These are phyloP conservation scores for Henicopernis longicauda DNA, from an alignment of 2,113 vertebrate genomes.

Conservation along the genomic window DNA sequence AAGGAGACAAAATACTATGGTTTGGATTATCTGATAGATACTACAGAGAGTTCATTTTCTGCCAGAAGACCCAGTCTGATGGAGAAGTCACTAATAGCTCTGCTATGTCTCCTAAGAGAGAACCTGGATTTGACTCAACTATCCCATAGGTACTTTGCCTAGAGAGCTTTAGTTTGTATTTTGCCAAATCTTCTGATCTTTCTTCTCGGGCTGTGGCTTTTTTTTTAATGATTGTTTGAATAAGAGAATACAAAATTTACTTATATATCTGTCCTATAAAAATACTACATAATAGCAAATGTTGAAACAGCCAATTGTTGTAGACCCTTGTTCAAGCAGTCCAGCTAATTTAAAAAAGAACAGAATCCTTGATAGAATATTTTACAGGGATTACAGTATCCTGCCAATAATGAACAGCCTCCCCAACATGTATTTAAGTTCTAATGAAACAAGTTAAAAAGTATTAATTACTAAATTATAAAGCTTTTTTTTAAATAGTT, in stretches of 20 bases:
- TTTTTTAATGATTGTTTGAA: not conserved
- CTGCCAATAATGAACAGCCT: not conserved
- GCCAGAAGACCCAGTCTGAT: not conserved
- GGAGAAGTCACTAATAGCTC: not conserved
- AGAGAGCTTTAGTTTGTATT: not conserved
- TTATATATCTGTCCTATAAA: not conserved
- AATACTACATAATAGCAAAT: not conserved
- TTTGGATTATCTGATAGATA: not conserved
- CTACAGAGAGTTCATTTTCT: not conserved
- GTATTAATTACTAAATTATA: not conserved
- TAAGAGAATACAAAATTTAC: not conserved
- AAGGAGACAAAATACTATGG: not conserved
- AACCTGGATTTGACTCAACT: not conserved
- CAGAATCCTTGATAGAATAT: not conserved
- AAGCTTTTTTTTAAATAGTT: not conserved
- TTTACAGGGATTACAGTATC: not conserved
- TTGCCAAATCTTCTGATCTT: not conserved
- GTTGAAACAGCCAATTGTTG: not conserved
- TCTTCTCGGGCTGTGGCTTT: not conserved
- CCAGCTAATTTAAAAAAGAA: not conserved
- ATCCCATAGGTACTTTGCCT: not conserved
- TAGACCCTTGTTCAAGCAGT: not conserved
- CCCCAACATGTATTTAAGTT: not conserved
- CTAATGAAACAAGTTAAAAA: not conserved
- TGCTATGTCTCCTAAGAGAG: not conserved